phyloP scores from a whole-genome alignment of 2,113 vertebrate species.

The Microcebus griseorufus region DNA sequence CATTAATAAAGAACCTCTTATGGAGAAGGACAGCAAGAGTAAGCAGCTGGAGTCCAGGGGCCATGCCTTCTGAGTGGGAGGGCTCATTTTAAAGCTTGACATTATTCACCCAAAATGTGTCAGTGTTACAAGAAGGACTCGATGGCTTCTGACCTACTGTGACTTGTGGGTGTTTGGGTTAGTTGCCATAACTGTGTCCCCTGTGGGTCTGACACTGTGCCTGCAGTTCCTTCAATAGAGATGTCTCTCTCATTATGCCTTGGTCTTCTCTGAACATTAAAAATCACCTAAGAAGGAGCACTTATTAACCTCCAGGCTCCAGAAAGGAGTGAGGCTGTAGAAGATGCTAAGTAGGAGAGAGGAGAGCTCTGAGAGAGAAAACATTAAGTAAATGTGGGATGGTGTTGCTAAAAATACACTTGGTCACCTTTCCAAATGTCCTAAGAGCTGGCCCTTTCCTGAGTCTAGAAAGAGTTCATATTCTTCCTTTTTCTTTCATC shows the following conservation, averaged over 20 bases:
- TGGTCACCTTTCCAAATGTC: background rate
- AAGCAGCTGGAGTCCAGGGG: background rate
- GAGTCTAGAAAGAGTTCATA: conserved; percentile 35
- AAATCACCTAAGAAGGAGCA: background rate
- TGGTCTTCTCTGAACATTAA: background rate
- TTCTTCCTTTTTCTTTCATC: conserved; percentile 42
- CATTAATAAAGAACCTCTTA: background rate
- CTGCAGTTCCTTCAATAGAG: background rate
- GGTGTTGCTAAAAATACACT: background rate
- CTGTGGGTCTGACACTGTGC: background rate
- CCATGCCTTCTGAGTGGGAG: background rate
- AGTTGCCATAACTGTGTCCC: background rate
- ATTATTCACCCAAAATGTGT: background rate
- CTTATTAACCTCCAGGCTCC: background rate
- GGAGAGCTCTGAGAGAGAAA: background rate
- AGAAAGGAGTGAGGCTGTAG: background rate
- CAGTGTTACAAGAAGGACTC: background rate
- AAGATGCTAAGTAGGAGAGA: background rate
- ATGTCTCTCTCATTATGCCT: background rate
- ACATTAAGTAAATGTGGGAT: background rate
- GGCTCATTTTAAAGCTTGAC: background rate
- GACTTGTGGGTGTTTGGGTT: background rate
- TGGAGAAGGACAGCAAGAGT: background rate
- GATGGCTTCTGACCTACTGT: background rate
- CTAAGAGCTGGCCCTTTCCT: background rate